Evolutionary conservation across 2,797 vertebrate genomes (phyloP).

Genomic region (Sphenopsis melanotis): DNA sequence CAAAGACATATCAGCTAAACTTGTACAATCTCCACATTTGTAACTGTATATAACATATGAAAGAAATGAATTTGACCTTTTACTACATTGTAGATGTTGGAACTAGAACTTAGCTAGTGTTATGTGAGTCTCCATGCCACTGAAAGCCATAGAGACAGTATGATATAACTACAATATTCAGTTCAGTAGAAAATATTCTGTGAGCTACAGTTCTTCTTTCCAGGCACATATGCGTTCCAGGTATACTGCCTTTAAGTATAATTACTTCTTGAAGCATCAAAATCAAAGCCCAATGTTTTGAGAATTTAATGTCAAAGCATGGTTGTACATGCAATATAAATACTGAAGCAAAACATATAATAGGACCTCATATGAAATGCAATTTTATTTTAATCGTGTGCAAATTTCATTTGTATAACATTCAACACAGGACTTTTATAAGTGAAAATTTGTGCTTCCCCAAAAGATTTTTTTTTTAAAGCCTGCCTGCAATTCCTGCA

Average conservation of each 20-base stretch:
- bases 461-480: not conserved
- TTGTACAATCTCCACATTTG: not conserved
- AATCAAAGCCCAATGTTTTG: not conserved
- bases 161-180: not conserved
- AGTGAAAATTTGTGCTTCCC: not conserved
- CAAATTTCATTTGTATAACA: not conserved
- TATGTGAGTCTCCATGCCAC: not conserved
- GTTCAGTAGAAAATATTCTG: not conserved
- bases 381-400: not conserved
- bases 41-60: not conserved
- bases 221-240: not conserved
- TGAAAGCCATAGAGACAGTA: not conserved
- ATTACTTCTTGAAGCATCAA: not conserved
- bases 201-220: not conserved
- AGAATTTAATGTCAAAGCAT: not conserved
- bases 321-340: not conserved
- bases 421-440: not conserved
- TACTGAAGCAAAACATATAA: not conserved
- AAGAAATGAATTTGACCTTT: not conserved
- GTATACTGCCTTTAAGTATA: not conserved
- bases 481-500: conserved; percentile 14
- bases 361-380: not conserved
- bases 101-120: not conserved
- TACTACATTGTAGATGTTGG: not conserved
- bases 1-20: not conserved